Percentiles rank a stretch among this genome's conserved stretches.
These are phyloP conservation scores for Drosophila neonasuta DNA, from an alignment of 2,888 invertebrate species.

Conservation along the genomic window DNA sequence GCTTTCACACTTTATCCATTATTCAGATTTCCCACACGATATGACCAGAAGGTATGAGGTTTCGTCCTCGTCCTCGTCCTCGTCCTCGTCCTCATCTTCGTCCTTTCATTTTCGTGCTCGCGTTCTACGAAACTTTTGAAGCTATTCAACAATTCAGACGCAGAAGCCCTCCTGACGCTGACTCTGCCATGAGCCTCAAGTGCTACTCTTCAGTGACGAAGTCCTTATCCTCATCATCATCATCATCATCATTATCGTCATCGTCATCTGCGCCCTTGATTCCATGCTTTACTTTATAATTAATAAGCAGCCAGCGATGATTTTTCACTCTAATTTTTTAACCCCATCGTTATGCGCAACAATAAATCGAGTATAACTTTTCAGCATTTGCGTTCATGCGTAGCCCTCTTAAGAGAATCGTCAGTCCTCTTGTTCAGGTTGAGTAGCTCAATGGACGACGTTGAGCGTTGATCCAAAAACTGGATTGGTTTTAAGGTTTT, in stretches of 20 bases:
- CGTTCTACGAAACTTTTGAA: constrained; percentile 23
- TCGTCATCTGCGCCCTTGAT: constrained; percentile 71
- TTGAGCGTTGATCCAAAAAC: constrained; percentile 34
- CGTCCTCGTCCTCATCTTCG: neutral
- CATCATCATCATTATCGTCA: constrained; percentile 3
- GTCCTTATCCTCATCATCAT: constrained; percentile 13
- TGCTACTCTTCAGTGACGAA: constrained; percentile 31
- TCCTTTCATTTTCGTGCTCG: neutral
- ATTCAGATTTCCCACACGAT: constrained; percentile 74
- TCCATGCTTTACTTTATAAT: constrained; percentile 75
- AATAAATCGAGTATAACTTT: constrained; percentile 40
- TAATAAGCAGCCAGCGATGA: constrained; percentile 70
- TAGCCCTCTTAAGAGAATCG: constrained; percentile 31
- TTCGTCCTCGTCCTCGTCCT: too few species aligned
- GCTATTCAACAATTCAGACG: constrained; percentile 38
- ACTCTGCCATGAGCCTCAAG: constrained; percentile 25
- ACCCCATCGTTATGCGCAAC: constrained; percentile 47
- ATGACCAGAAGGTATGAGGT: constrained; percentile 18
- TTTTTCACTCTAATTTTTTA: constrained; percentile 44
- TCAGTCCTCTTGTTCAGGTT: neutral
- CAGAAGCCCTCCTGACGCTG: constrained; percentile 14
- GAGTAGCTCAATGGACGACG: constrained; percentile 32
- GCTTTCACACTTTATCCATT: constrained; percentile 77
- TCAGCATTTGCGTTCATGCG: constrained; percentile 71
- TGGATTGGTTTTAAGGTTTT: constrained; percentile 45